Conservation (phyloP, 1,140 invertebrate genomes). For the Sarcophaga peregrina region DNA sequence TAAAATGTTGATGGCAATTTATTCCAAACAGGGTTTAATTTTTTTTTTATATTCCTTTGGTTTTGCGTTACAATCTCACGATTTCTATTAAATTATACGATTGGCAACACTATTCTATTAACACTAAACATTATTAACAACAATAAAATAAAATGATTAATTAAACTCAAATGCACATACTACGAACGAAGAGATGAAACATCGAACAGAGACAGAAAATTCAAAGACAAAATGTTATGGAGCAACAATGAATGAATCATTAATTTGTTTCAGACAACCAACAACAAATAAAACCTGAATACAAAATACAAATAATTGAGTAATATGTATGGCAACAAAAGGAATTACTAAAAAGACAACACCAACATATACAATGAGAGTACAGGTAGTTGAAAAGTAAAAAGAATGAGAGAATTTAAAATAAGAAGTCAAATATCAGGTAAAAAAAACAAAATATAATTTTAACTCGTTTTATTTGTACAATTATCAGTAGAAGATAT, state of each 20-base stretch:
- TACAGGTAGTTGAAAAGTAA: too few species aligned
- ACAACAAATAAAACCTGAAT: background rate
- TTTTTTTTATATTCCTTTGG: constrained; percentile 10
- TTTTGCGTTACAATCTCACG: constrained; percentile 1
- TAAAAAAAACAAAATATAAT: too few species aligned
- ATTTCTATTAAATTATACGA: background rate
- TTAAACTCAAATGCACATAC: background rate
- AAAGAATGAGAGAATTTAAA: too few species aligned
- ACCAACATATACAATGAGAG: background rate
- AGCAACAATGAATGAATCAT: background rate
- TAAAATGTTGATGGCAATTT: background rate
- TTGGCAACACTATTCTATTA: constrained; percentile 25
- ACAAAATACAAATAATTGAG: constrained; percentile 15
- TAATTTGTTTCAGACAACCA: background rate
- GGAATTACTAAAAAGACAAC: background rate
- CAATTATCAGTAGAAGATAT: background rate
- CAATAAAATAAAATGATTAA: background rate
- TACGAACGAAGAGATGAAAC: background rate
- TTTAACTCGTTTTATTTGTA: background rate
- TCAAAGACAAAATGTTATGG: background rate
- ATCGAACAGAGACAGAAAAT: background rate
- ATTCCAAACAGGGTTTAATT: background rate
- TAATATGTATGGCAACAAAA: background rate
- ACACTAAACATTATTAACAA: background rate
- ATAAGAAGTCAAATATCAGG: too few species aligned